These are phyloP conservation scores for Mylabris phalerata DNA, from an alignment of 1,140 invertebrate genomes.

Conservation along the genomic window DNA sequence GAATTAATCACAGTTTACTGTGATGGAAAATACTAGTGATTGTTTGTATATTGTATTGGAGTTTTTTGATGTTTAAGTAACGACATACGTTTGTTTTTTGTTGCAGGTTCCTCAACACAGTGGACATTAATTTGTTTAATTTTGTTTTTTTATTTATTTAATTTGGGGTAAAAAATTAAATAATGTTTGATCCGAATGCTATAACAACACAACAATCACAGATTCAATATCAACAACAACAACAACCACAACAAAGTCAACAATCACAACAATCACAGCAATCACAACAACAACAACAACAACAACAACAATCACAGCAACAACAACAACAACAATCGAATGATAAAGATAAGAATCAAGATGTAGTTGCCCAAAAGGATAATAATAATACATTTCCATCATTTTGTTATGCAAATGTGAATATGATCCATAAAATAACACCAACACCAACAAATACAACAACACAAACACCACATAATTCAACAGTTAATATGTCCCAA, in stretches of 20 bases:
- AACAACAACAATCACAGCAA: conserved; percentile 24
- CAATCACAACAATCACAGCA: conserved; percentile 33
- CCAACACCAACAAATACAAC: conserved; percentile 40
- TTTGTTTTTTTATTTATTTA: background rate
- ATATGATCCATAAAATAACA: conserved; percentile 56
- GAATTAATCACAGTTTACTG: too few relatives aligned
- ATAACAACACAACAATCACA: conserved; percentile 39
- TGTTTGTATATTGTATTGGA: too few relatives aligned
- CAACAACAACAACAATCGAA: conserved; percentile 32
- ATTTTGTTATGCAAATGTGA: conserved; percentile 62
- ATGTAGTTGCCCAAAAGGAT: conserved; percentile 32
- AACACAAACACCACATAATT: conserved; percentile 34
- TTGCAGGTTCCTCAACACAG: too few relatives aligned
- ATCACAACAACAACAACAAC: conserved; percentile 36
- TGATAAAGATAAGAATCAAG: conserved; percentile 30
- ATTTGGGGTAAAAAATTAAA: background rate
- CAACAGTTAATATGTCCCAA: conserved; percentile 58
- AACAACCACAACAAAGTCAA: conserved; percentile 25
- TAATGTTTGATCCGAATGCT: conserved; percentile 41
- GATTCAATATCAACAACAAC: conserved; percentile 33
- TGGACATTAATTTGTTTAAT: background rate
- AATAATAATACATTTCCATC: conserved; percentile 49
- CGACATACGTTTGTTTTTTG: too few relatives aligned
- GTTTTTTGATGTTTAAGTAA: too few relatives aligned
- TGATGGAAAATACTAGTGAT: too few relatives aligned